A percentile compares a stretch with the other conserved stretches of the same genome.
These are phyloP conservation scores for Arbacia lixula DNA, from an alignment of 53 echinoderm and acorn worm genomes.

Conservation along the genomic window DNA sequence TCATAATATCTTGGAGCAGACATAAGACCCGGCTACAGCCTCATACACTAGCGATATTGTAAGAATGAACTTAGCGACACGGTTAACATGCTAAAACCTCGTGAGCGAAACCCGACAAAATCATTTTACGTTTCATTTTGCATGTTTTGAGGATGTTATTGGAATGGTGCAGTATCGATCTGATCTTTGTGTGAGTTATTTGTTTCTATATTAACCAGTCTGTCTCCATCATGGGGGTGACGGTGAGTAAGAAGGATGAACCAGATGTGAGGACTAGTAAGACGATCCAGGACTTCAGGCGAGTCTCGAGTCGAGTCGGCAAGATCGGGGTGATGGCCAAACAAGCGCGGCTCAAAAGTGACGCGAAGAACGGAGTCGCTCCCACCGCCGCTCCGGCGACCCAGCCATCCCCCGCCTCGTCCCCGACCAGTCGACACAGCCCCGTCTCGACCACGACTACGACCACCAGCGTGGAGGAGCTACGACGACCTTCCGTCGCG, in stretches of 20 bases:
- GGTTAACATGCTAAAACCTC: too few relatives aligned
- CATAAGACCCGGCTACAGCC: too few relatives aligned
- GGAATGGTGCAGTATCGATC: too few relatives aligned
- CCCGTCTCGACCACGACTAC: background rate
- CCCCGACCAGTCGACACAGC: background rate
- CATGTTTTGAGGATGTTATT: too few relatives aligned
- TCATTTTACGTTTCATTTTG: too few relatives aligned
- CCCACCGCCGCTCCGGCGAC: background rate
- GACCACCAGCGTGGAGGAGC: background rate
- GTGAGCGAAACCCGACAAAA: background rate
- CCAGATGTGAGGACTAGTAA: constrained; percentile 10
- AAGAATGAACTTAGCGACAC: too few relatives aligned
- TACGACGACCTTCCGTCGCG: constrained; percentile 12
- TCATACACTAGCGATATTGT: too few relatives aligned
- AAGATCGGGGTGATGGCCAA: constrained; percentile 39
- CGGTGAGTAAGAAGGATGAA: constrained; percentile 24
- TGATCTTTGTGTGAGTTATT: too few relatives aligned
- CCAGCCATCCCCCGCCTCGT: background rate
- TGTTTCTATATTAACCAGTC: too few relatives aligned
- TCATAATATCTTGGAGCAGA: background rate
- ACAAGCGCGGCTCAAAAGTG: constrained; percentile 26
- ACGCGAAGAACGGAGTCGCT: background rate
- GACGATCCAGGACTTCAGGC: constrained; percentile 29
- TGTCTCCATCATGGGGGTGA: constrained; percentile 44
- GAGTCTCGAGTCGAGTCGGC: constrained; percentile 40